Conservation (phyloP, 1,140 invertebrate genomes). For the Drosophila cardini region DNA sequence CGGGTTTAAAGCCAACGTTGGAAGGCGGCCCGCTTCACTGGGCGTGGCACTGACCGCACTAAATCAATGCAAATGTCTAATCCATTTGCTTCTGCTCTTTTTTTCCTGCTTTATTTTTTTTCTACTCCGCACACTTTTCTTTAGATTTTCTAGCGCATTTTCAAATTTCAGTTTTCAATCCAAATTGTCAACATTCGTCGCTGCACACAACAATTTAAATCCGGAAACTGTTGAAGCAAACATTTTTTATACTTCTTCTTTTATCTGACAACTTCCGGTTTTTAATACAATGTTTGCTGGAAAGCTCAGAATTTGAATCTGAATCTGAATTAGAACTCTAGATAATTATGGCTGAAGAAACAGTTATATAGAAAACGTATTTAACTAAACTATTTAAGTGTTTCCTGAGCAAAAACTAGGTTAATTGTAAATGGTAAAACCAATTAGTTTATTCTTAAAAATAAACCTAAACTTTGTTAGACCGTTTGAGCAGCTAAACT, state of each 20-base stretch:
- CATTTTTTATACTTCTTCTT: conserved; percentile 9
- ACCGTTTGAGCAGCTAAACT: too few species aligned
- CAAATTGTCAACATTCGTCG: conserved; percentile 30
- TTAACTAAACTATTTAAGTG: neutral
- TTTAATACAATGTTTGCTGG: neutral
- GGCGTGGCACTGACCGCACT: conserved; percentile 72
- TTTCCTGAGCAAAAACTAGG: neutral
- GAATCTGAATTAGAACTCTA: neutral
- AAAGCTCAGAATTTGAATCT: neutral
- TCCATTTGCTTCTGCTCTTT: conserved; percentile 17
- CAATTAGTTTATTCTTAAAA: too few species aligned
- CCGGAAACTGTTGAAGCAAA: conserved; percentile 13
- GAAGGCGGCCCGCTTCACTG: conserved; percentile 43
- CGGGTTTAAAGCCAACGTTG: conserved; percentile 46
- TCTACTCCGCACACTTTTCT: conserved; percentile 14
- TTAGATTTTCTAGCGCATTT: conserved; percentile 16
- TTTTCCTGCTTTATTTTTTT: conserved; percentile 11
- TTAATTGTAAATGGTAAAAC: too few species aligned
- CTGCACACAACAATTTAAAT: conserved; percentile 6
- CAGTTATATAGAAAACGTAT: neutral
- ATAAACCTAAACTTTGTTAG: too few species aligned
- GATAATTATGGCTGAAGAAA: neutral
- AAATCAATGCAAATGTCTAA: conserved; percentile 55
- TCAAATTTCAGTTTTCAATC: conserved; percentile 22
- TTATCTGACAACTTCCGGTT: conserved; percentile 24